These are phyloP conservation scores for Tanytarsus gracilentus DNA, from an alignment of 2,888 invertebrate species.

Conservation along the genomic window DNA sequence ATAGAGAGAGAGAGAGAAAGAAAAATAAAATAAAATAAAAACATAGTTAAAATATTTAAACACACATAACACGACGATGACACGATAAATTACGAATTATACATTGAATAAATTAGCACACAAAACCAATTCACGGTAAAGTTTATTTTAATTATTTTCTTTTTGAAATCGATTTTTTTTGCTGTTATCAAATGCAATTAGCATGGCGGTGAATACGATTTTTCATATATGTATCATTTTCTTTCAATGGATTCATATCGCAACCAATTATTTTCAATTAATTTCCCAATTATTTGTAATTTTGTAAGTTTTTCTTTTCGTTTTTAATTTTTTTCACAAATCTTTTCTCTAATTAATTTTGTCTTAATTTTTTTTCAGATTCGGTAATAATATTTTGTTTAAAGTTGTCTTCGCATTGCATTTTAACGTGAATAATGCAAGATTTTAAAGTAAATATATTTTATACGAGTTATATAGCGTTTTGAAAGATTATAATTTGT, in stretches of 20 bases:
- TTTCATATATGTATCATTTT: conserved; percentile 1
- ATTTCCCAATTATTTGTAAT: neutral
- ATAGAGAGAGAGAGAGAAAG: conserved; percentile 30
- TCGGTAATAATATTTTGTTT: conserved; percentile 23
- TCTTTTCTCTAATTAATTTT: neutral
- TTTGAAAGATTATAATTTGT: too few relatives aligned
- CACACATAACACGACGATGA: conserved; percentile 40
- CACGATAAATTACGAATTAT: conserved; percentile 37
- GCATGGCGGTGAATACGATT: neutral
- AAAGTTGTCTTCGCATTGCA: conserved; percentile 20
- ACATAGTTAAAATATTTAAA: conserved; percentile 32
- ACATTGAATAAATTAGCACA: conserved; percentile 40
- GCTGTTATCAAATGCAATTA: neutral
- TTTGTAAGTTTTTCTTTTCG: neutral
- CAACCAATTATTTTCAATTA: neutral
- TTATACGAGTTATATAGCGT: too few relatives aligned
- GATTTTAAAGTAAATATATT: conserved; percentile 3
- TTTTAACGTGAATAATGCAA: neutral
- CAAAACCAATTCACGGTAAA: conserved; percentile 42
- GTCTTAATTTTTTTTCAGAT: neutral
- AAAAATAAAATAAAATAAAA: conserved; percentile 29
- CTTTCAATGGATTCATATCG: conserved; percentile 5
- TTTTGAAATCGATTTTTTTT: neutral
- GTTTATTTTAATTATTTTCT: conserved; percentile 32
- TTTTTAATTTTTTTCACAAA: neutral